Evolutionary conservation across 2,888 invertebrate species (phyloP), one percentile per base, ranked within the genome.

Genomic region (Luperina nickerlii): DNA sequence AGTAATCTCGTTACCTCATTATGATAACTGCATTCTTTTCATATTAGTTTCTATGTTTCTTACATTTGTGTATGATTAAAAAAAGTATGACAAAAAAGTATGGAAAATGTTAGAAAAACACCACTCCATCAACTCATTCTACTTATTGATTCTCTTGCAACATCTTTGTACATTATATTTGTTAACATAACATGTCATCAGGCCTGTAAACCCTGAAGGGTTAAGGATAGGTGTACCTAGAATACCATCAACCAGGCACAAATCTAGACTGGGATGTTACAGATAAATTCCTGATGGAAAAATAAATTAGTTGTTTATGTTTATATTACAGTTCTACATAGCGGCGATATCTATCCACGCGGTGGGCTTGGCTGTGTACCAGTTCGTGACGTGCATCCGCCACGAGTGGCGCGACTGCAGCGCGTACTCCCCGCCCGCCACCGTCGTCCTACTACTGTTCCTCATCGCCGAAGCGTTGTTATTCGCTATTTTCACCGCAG

Each of bases 381-480:
- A 99, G 95, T 99, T 99, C 94, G 98, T 99, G 81, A 98, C 98
- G 88, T 99, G 99, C 93, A 98, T 99, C 73, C 97, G 98, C 83
- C 98, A 98, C 92, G 99, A 99, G 94, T 99, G 99, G 99, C 98
- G 98, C 91, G 99, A 98, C 88, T 99, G 99, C 94, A 98, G 99
- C 63, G 97, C 98, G 0, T 99, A 98, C 94, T 99, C 99, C 11
- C 99, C 99, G 32, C 99, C 99, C 5, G 99, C 99, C 1, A 99
- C 99, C 0, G 99, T 99, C 32, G 98, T 99, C 15, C 97, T 99
- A 65, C 96, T 99, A 73, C 97, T 99, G 78, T 99, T 99, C 93
- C 97, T 99, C 60, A 98, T 99, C 76, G 99, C 99, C 88, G 99
- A 99, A 96, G 99, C 99, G 0, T 97, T 99, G 63, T 97, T 99